Conservation (phyloP, 1,140 invertebrate genomes). For the Sitodiplosis mosellana region DNA sequence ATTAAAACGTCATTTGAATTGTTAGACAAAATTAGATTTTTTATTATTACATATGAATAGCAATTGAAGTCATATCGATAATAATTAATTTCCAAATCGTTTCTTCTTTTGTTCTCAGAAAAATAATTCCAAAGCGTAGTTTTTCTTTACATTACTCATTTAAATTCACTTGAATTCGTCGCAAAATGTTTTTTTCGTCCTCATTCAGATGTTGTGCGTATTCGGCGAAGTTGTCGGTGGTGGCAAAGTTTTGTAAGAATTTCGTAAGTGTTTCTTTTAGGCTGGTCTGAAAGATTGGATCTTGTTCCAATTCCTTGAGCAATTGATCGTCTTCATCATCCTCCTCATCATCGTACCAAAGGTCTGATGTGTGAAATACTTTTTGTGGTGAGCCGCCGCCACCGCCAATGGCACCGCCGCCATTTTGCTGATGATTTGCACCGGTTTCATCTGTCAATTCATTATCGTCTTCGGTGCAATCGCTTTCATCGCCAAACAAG, state of each 20-base stretch:
- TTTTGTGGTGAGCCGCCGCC: neutral
- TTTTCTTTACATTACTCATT: no score
- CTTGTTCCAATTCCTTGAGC: constrained; percentile 33
- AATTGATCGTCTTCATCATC: constrained; percentile 30
- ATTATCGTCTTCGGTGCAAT: constrained; percentile 21
- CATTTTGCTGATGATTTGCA: constrained; percentile 10
- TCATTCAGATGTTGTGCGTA: constrained; percentile 37
- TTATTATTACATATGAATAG: no score
- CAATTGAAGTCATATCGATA: no score
- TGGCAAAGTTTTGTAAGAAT: constrained; percentile 38
- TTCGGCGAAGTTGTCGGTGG: constrained; percentile 34
- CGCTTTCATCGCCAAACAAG: constrained; percentile 25
- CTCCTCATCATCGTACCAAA: constrained; percentile 13
- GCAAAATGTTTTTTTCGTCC: constrained; percentile 23
- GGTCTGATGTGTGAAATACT: neutral
- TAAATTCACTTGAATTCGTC: neutral
- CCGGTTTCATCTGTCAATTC: constrained; percentile 10
- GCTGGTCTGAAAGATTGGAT: constrained; percentile 40
- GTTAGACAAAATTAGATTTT: no score
- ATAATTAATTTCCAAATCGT: no score
- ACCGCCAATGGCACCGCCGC: constrained; percentile 4
- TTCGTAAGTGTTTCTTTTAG: constrained; percentile 37
- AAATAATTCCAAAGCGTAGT: no score
- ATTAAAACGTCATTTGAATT: no score
- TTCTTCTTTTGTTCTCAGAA: no score